These are phyloP conservation scores for Silurus meridionalis DNA, from an alignment of 2,113 vertebrate species.

Conservation along the genomic window DNA sequence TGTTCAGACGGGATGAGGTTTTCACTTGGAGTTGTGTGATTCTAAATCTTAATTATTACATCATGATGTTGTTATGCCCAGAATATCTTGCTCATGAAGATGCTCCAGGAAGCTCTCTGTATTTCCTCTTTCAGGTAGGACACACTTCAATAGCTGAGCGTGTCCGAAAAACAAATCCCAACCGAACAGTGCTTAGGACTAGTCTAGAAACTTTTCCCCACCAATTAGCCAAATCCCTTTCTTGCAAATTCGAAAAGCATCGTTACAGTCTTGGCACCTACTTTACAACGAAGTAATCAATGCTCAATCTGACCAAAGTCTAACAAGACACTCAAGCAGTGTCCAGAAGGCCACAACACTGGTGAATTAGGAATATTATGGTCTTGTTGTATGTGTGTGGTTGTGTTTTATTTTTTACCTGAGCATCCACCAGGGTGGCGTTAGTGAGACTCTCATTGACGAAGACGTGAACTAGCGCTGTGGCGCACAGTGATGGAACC, in stretches of 20 bases:
- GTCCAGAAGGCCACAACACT: background rate
- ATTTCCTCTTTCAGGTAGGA: background rate
- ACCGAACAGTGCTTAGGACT: background rate
- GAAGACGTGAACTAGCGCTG: slow-evolving; percentile 88
- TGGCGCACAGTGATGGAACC: slow-evolving; percentile 87
- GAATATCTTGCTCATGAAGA: background rate
- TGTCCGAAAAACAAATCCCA: background rate
- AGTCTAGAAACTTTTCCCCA: background rate
- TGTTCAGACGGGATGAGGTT: background rate
- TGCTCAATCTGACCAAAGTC: background rate
- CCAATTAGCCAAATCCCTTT: background rate
- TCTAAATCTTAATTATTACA: no score
- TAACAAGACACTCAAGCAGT: background rate
- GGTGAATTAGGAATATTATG: background rate
- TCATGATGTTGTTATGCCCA: background rate
- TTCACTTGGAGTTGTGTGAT: no score
- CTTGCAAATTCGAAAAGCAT: background rate
- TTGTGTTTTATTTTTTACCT: slow-evolving; percentile 69
- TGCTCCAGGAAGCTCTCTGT: background rate
- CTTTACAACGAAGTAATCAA: background rate
- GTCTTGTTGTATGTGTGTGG: background rate
- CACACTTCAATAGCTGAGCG: no score
- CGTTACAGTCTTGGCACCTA: background rate
- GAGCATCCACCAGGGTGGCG: slow-evolving; percentile 85
- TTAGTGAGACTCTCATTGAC: slow-evolving; percentile 94